Percentiles rank a stretch among this genome's conserved stretches.
Evolutionary conservation across 2,797 vertebrate species (phyloP).

Genomic region (Pelobates cultripes): DNA sequence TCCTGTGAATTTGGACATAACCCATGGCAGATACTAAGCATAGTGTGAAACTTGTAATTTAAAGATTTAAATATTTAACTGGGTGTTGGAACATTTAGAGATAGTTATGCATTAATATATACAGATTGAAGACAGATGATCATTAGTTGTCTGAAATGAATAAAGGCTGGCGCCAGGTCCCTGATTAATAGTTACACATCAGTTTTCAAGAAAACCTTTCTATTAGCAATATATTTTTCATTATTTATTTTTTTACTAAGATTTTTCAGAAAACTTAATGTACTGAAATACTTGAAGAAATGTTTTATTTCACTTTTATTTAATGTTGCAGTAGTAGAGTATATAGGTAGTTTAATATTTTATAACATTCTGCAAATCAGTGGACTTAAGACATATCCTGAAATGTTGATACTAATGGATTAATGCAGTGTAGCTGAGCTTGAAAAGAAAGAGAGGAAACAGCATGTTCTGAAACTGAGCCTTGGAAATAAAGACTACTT

Average conservation of each 20-base stretch:
- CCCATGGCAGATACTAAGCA: constrained; percentile 57
- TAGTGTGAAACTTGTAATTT: constrained; percentile 58
- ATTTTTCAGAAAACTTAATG: no score
- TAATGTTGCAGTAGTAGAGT: no score
- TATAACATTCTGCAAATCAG: not conserved
- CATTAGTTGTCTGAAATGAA: constrained; percentile 41
- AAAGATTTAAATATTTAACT: constrained; percentile 63
- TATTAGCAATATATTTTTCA: no score
- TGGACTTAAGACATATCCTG: not conserved
- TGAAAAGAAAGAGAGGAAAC: no score
- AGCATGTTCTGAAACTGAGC: no score
- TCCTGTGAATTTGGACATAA: constrained; percentile 43
- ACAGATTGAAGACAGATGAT: constrained; percentile 49
- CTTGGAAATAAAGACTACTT: no score
- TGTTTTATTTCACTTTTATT: no score
- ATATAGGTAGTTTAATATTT: not conserved
- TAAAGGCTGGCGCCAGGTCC: constrained; percentile 31
- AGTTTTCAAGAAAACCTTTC: not conserved
- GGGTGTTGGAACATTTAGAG: constrained; percentile 45
- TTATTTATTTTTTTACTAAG: no score
- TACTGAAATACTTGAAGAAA: no score
- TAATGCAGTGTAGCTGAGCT: no score
- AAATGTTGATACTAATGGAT: no score
- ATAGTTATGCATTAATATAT: constrained; percentile 53
- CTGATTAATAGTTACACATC: constrained; percentile 16